Evolutionary conservation across 37 sponge, comb jelly and placozoan species (phyloP).

Genomic region (Crambe crambe): DNA sequence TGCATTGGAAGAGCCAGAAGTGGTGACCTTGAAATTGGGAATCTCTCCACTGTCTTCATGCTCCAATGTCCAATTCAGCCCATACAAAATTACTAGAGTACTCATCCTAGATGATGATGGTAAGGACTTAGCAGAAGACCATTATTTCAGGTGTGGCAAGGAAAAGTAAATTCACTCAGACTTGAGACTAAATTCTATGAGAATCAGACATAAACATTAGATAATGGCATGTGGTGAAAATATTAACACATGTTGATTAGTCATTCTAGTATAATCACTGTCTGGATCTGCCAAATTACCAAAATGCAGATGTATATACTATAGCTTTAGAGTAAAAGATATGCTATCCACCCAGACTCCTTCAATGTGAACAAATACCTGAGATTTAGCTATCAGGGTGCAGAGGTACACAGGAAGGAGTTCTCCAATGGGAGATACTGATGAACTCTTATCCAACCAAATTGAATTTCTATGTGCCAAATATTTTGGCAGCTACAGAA

Average conservation of each 20-base stretch:
- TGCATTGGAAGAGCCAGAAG: conserved; percentile 5
- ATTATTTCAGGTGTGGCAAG: background rate
- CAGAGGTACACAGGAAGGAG: no score
- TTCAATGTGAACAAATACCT: no score
- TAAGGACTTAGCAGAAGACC: background rate
- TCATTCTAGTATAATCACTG: background rate
- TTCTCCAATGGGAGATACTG: no score
- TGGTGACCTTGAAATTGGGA: background rate
- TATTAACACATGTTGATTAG: no score
- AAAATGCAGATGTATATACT: no score
- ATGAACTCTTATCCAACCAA: no score
- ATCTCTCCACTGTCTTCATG: background rate
- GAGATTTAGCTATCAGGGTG: no score
- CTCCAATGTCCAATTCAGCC: background rate
- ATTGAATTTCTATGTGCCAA: no score
- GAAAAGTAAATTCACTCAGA: background rate
- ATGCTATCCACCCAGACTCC: no score
- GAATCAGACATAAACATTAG: background rate
- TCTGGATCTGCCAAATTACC: background rate
- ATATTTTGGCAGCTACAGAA: no score
- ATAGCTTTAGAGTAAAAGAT: no score
- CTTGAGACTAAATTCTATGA: background rate
- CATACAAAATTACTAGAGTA: background rate
- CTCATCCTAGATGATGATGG: background rate
- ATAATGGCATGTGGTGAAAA: background rate